Base-by-base conservation (phyloP, 2,888 invertebrate genomes). In the Andrena marginata region DNA sequence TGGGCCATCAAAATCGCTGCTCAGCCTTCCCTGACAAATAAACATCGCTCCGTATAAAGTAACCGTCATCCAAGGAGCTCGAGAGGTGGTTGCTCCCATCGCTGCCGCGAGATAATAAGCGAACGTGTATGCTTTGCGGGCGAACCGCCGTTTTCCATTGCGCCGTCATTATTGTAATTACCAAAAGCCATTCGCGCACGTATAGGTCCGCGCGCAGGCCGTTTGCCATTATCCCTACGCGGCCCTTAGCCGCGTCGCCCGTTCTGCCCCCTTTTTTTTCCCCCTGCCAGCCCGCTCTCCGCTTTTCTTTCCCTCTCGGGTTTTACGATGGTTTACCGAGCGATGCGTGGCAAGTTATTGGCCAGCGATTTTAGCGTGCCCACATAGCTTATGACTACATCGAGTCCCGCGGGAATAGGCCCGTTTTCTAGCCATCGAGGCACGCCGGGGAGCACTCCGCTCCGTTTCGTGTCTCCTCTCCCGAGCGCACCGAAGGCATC, bases 81-180 rank as follows among this genome's bases (percentile, higher is more conserved):
- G 49, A n/a, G 31, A 23, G 16, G 26, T 10, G 33, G 10, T 26
- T 5, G 33, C 31, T 23, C 6, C 65, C 51, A 59, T 51, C 85
- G 81, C 82, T 76, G 62, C 85, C 63, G 60, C 88, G 75, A 79
- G 89, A 26, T 91, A 90, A 92, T 91, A 88, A 90, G 88, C 85
- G 51, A 73, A 74, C 62, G 91, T 89, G 89, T 91, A 89, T 88
- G 77, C 88, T 90, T 87, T 83, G 89, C 75, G 78, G 79, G 80
- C 77, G 85, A 89, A 88, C 85, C 76, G 83, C 83, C 72, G 81
- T 74, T 81, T 72, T 59, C 60, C 80, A 54, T 35, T n/a, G 76
- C 48, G 26, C 85, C 76, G 83, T 90, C 91, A 92, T 92, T 92
- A 93, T 93, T 90, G 89, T 92, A 92, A 93, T 93, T 92, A 90